Conservation (phyloP, 2,797 vertebrate genomes). For the Morus bassanus region DNA sequence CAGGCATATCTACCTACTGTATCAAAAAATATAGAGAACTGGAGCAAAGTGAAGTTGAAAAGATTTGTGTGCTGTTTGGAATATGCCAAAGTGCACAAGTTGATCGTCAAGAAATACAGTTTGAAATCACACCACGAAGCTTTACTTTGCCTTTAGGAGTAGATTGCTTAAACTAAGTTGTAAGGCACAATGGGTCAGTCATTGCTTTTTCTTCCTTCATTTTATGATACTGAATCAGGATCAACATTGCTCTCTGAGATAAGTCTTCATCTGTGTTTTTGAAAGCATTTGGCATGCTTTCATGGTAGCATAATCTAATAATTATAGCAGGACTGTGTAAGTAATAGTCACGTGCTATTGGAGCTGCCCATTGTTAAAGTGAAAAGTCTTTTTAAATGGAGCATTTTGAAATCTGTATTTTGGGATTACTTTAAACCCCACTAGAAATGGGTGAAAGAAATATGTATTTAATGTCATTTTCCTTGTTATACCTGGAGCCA, state of each 20-base stretch:
- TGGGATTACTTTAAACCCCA: background rate
- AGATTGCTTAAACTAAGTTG: background rate
- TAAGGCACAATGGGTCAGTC: background rate
- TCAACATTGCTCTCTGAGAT: background rate
- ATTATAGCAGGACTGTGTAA: background rate
- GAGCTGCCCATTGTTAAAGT: background rate
- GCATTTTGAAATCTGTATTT: background rate
- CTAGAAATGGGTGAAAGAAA: background rate
- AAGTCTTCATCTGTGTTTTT: background rate
- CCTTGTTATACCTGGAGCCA: background rate
- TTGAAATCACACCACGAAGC: background rate
- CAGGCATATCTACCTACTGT: background rate
- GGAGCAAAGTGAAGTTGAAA: background rate
- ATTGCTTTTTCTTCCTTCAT: background rate
- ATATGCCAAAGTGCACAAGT: background rate
- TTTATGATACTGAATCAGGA: background rate
- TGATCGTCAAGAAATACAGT: background rate
- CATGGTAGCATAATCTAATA: background rate
- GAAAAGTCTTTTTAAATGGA: background rate
- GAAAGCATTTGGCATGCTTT: background rate
- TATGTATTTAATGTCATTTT: background rate
- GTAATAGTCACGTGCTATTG: background rate
- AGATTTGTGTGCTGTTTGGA: background rate
- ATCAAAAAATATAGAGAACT: background rate
- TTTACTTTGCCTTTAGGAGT: background rate